phyloP scores from a whole-genome alignment of 2,888 invertebrate species.

The Apantesis nais region DNA sequence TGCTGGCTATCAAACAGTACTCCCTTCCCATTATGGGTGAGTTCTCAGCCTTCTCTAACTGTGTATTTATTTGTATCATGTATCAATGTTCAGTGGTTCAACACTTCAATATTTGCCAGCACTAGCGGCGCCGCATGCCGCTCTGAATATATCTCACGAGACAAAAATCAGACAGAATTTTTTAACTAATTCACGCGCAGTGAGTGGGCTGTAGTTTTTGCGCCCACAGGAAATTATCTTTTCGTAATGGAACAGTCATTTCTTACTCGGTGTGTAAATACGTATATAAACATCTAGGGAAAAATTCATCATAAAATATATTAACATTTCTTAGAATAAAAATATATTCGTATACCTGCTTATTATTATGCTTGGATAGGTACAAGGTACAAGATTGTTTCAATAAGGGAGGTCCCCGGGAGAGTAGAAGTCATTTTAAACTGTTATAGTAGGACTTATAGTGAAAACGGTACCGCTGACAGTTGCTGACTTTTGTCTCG shows the following conservation, averaged over 20 bases:
- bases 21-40: constrained; percentile 95
- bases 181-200: constrained; percentile 3
- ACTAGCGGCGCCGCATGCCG: constrained; percentile 79
- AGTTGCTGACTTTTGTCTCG: constrained; percentile 83
- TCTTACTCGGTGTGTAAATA: not conserved
- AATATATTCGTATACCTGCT: not conserved
- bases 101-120: constrained; percentile 84
- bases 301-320: not conserved
- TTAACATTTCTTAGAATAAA: not conserved
- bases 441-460: constrained; percentile 31
- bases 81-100: constrained; percentile 83
- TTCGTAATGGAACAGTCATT: not conserved
- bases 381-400: not conserved
- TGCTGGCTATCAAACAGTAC: constrained; percentile 91
- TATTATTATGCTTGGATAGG: not conserved
- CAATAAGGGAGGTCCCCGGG: constrained; percentile 1
- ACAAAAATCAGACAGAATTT: constrained; percentile 78
- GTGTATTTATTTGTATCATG: constrained; percentile 68
- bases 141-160: constrained; percentile 82
- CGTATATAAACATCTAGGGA: constrained; percentile 7
- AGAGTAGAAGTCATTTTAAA: not conserved
- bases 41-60: constrained; percentile 67
- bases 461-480: constrained; percentile 45
- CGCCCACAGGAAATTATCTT: not conserved
- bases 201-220: not conserved